Evolutionary conservation across 2,113 vertebrate species (phyloP).

Genomic region (Sebastes fasciatus): DNA sequence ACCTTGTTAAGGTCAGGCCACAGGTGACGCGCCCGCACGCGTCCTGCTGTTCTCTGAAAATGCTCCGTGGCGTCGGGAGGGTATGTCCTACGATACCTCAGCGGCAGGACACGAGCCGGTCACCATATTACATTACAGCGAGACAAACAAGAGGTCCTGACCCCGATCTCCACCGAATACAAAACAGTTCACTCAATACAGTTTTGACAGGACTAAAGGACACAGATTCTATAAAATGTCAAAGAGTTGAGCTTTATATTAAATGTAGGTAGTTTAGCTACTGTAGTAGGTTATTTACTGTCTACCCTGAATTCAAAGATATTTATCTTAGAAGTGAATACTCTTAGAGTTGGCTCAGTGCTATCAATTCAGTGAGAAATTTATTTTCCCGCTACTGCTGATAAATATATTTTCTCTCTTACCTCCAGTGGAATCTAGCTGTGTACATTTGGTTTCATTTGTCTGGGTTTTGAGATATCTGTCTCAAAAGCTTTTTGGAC

Average conservation of each 20-base stretch:
- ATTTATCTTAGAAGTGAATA: background rate
- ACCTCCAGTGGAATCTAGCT: background rate
- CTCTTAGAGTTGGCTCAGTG: background rate
- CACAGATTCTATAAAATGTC: background rate
- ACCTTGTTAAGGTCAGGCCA: slow-evolving; percentile 79
- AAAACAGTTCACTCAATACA: slow-evolving; percentile 47
- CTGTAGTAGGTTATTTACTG: background rate
- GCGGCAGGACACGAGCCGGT: slow-evolving; percentile 53
- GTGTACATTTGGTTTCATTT: slow-evolving; percentile 18
- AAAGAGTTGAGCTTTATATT: background rate
- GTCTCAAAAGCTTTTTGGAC: background rate
- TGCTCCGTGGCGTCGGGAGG: slow-evolving; percentile 55
- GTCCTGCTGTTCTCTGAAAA: slow-evolving; percentile 72
- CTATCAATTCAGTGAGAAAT: slow-evolving; percentile 10
- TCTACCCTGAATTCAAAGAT: background rate
- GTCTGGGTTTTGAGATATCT: background rate
- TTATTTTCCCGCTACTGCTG: background rate
- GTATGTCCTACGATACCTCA: slow-evolving; percentile 51
- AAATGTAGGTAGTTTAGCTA: background rate
- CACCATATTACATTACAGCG: slow-evolving; percentile 71
- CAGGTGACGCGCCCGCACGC: slow-evolving; percentile 59
- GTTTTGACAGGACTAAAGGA: slow-evolving; percentile 43
- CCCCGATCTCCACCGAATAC: slow-evolving; percentile 64
- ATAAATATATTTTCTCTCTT: slow-evolving; percentile 23
- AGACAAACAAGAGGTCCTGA: slow-evolving; percentile 64